A percentile compares a stretch with the other conserved stretches of the same genome.
Evolutionary conservation across 2,888 invertebrate species (phyloP).

Genomic region (Parascotia fuliginaria): DNA sequence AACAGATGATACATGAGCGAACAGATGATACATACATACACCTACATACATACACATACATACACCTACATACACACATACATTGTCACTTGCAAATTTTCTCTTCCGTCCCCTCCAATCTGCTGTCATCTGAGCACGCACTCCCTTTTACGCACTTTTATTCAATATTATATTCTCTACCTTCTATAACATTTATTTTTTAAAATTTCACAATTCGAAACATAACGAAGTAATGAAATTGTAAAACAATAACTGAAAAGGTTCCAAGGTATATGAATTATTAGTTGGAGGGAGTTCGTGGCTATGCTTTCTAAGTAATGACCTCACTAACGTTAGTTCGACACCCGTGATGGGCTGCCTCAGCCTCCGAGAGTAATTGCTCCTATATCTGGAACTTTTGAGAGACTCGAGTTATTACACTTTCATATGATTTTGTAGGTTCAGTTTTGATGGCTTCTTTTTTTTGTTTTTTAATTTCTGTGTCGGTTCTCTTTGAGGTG

Average conservation of each 20-base stretch:
- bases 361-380: constrained; percentile 65
- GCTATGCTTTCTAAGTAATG: constrained; percentile 77
- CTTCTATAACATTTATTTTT: too few species aligned
- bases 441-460: neutral
- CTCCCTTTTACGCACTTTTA: too few species aligned
- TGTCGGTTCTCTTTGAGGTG: neutral
- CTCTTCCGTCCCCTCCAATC: too few species aligned
- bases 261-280: constrained; percentile 64
- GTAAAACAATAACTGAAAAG: constrained; percentile 56
- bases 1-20: too few species aligned
- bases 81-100: too few species aligned
- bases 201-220: neutral
- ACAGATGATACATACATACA: too few species aligned
- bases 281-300: constrained; percentile 45
- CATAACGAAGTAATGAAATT: constrained; percentile 7
- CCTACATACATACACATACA: too few species aligned
- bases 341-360: constrained; percentile 50
- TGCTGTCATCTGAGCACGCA: too few species aligned
- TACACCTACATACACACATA: too few species aligned
- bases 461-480: neutral
- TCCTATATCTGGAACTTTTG: constrained; percentile 54
- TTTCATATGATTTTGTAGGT: neutral
- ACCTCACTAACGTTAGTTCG: constrained; percentile 53
- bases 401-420: neutral
- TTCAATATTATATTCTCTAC: too few species aligned